phyloP scores from a whole-genome alignment of 2,113 vertebrate genomes.

The Oncorhynchus masou region DNA sequence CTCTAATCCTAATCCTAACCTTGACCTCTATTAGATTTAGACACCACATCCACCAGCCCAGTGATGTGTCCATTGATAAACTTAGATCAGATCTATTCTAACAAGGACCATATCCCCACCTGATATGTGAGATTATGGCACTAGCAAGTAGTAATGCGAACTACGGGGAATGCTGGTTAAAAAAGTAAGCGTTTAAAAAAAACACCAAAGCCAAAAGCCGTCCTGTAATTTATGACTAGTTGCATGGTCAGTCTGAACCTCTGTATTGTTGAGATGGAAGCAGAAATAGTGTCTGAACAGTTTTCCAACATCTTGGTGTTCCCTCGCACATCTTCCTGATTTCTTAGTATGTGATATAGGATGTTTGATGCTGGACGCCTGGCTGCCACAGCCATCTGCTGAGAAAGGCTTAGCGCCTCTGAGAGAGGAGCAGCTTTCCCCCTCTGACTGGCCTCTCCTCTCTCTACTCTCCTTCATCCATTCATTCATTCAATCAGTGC shows the following conservation, averaged over 20 bases:
- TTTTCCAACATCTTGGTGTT: no score
- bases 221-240: no score
- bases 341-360: no score
- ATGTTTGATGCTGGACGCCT: conserved; percentile 23
- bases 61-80: conserved; percentile 21
- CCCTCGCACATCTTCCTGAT: no score
- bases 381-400: conserved; percentile 44
- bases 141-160: not conserved
- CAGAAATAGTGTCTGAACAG: no score
- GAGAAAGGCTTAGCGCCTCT: conserved; percentile 16
- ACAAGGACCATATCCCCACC: conserved; percentile 48
- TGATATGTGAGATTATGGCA: conserved; percentile 19
- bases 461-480: conserved; percentile 8
- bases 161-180: no score
- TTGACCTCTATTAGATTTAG: conserved; percentile 48
- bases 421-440: conserved; percentile 29
- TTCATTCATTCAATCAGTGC: conserved; percentile 23
- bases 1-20: conserved; percentile 51
- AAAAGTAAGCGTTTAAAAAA: not conserved
- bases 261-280: no score
- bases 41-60: conserved; percentile 25
- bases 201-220: not conserved
- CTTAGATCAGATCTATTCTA: conserved; percentile 47
- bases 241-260: no score
- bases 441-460: not conserved